Base-by-base conservation (phyloP, 2,888 invertebrate species). In the Aplocera efformata region DNA sequence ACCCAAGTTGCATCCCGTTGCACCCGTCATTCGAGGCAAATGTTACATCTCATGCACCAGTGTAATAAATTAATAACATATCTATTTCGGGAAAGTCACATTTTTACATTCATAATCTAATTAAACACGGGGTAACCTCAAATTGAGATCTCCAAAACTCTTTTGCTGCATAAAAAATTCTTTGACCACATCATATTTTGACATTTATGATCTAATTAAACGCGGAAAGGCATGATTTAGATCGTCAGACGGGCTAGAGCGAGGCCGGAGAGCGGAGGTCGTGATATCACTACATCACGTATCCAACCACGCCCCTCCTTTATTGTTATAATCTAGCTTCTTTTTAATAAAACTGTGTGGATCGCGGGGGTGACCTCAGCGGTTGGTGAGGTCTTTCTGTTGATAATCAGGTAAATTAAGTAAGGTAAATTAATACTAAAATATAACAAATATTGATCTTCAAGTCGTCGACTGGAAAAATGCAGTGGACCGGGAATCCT, bases 271-370 rank as follows among this genome's bases (percentile, higher is more conserved):
- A 60, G 60, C 64, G 66, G 65, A 67, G 68, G 63, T 69, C 70
- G 61, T 62, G 60, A 58, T 68, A 64, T 65, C 60, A 56, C 65
- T 60, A 52, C 62, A 72, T 68, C 67, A 60, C 58, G 58, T 56
- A 50, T 51, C 50, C 48, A 46, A 48, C 71, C 73, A 72, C 74
- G 75, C 76, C 76, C 62, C 63, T 60, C 33, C 51, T 56, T 73
- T 71, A 71, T 73, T 74, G 71, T 72, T 70, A 67, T 57, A 69
- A 71, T 70, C 72, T 65, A 50, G 50, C 55, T 51, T 59, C 61
- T 63, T 60, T 56, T 53, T 52, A 51, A 50, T 42, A 13, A 24
- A 45, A 50, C 34, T 28, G 9, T 34, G 24, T 38, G 50, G 48
- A 48, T 46, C 32, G 44, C 32, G 44, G 48, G 22, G 25, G 32